Conservation (phyloP, 1,140 invertebrate species). For the Lucilia cuprina region DNA sequence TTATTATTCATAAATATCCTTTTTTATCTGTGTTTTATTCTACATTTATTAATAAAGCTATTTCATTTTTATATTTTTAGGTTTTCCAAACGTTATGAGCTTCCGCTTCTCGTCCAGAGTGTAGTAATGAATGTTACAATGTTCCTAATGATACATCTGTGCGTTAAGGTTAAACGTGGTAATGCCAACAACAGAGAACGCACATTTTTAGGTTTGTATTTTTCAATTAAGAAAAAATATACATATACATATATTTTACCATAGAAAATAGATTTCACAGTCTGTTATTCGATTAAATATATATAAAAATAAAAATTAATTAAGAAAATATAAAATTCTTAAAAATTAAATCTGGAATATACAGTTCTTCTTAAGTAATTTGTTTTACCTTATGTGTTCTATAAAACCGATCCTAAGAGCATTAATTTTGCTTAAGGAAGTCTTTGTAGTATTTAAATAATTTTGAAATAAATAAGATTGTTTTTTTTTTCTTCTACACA, state of each 20-base stretch:
- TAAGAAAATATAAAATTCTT: too few species aligned
- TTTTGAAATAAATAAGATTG: too few species aligned
- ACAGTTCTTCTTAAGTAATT: too few species aligned
- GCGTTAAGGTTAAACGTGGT: constrained; percentile 85
- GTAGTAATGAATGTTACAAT: constrained; percentile 97
- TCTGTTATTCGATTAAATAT: neutral
- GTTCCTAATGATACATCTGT: constrained; percentile 94
- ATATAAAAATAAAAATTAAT: too few species aligned
- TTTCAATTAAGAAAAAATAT: neutral
- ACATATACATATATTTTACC: neutral
- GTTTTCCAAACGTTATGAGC: constrained; percentile 97
- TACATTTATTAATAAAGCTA: neutral
- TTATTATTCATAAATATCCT: too few species aligned
- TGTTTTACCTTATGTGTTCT: too few species aligned
- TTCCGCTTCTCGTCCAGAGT: constrained; percentile 94
- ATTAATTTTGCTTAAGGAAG: too few species aligned
- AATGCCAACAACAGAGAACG: constrained; percentile 81
- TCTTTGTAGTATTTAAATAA: too few species aligned
- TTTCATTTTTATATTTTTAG: constrained; percentile 66
- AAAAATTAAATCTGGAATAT: too few species aligned
- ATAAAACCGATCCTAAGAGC: too few species aligned
- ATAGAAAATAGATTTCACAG: neutral
- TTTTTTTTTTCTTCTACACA: neutral
- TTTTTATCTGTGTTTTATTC: too few species aligned
- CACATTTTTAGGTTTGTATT: constrained; percentile 80